These are phyloP conservation scores for Notothenia coriiceps DNA, from an alignment of 2,113 vertebrate species.

Conservation along the genomic window DNA sequence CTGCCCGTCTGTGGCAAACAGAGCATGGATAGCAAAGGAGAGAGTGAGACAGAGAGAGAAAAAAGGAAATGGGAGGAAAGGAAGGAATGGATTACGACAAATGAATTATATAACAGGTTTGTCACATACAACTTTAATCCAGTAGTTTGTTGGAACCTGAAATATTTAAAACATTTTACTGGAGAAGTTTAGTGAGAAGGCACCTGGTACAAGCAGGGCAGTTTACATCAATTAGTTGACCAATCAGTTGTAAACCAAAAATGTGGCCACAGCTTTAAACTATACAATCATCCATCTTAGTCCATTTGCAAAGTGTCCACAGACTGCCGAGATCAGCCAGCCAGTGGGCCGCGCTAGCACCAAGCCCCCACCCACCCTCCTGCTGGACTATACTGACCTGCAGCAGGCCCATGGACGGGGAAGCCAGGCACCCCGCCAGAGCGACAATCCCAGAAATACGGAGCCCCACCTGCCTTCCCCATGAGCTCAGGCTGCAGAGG, in stretches of 20 bases:
- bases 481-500: constrained; percentile 84
- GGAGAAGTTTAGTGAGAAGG: constrained; percentile 12
- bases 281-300: constrained; percentile 33
- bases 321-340: constrained; percentile 48
- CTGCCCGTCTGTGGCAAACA: constrained; percentile 81
- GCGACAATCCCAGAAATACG: constrained; percentile 87
- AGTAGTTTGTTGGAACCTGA: constrained; percentile 51
- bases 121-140: constrained; percentile 24
- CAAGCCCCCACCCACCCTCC: constrained; percentile 59
- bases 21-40: constrained; percentile 1
- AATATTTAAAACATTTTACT: constrained; percentile 22
- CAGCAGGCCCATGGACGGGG: constrained; percentile 79
- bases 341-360: constrained; percentile 45
- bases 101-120: background rate
- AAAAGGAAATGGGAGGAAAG: constrained; percentile 22
- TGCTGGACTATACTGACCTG: constrained; percentile 85
- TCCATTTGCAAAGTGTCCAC: constrained; percentile 59
- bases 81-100: constrained; percentile 38
- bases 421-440: constrained; percentile 83
- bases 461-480: constrained; percentile 83
- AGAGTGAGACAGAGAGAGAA: constrained; percentile 2
- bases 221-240: background rate
- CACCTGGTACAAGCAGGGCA: constrained; percentile 23
- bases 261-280: constrained; percentile 24
- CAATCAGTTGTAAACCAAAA: background rate